Conservation (phyloP, 2,888 invertebrate genomes). For the Amblyteles armatorius region DNA sequence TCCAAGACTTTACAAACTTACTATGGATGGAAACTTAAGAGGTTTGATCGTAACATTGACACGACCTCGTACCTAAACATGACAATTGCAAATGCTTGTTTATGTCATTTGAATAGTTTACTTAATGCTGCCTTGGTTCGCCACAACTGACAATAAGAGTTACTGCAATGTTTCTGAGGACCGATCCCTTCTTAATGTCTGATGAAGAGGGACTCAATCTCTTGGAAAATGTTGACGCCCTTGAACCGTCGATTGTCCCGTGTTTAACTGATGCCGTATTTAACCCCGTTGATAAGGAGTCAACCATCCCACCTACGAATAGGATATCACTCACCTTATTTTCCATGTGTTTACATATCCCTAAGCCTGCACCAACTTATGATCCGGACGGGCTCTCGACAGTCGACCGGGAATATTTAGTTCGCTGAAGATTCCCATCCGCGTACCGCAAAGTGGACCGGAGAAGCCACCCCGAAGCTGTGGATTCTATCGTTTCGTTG, state of each 20-base stretch:
- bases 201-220: not conserved
- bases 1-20: too few species aligned
- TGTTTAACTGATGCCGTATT: not conserved
- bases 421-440: not conserved
- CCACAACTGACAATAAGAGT: too few species aligned
- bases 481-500: conserved; percentile 5
- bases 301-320: not conserved
- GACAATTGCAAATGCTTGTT: too few species aligned
- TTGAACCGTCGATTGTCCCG: not conserved
- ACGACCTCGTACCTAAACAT: too few species aligned
- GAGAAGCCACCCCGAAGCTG: conserved; percentile 13
- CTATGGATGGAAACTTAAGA: too few species aligned
- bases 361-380: not conserved
- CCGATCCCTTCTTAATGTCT: too few species aligned
- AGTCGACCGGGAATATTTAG: not conserved
- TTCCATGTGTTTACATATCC: not conserved
- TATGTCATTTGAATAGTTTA: too few species aligned
- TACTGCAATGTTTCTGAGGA: too few species aligned
- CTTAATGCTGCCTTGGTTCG: too few species aligned
- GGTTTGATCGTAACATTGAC: too few species aligned
- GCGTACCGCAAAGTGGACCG: not conserved
- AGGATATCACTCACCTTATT: not conserved
- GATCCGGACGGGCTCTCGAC: not conserved
- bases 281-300: not conserved
- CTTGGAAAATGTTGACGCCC: not conserved